Evolutionary conservation across 2,113 vertebrate species (phyloP).

Genomic region (Isichthys henryi): DNA sequence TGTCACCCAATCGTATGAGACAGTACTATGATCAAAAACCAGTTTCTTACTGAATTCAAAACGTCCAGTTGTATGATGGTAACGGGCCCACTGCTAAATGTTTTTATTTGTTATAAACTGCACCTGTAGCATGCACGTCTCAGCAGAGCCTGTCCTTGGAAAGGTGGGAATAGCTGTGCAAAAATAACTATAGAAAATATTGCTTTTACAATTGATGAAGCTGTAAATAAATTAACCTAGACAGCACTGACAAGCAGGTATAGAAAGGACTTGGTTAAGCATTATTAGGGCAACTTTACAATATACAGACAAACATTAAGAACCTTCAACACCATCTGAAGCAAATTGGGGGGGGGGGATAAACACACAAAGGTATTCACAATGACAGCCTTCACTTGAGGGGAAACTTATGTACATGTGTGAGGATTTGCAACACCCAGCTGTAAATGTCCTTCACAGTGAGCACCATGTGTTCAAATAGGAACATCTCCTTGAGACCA

Average conservation of each 20-base stretch:
- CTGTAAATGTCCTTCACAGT: conserved; percentile 21
- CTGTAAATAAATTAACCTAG: conserved; percentile 90
- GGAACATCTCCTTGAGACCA: conserved; percentile 40
- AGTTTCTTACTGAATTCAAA: not conserved
- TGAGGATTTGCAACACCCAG: conserved; percentile 54
- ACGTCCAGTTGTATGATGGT: conserved; percentile 48
- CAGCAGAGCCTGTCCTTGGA: conserved; percentile 39
- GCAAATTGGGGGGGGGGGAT: conserved; percentile 46
- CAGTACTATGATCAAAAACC: not conserved
- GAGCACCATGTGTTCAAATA: conserved; percentile 47
- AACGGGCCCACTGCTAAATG: conserved; percentile 41
- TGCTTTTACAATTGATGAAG: conserved; percentile 80
- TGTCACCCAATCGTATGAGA: not conserved
- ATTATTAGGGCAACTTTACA: conserved; percentile 58
- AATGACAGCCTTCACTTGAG: conserved; percentile 58
- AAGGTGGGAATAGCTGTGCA: conserved; percentile 74
- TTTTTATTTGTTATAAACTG: conserved; percentile 58
- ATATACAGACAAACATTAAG: conserved; percentile 19
- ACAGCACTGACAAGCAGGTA: conserved; percentile 67
- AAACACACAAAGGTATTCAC: conserved; percentile 49
- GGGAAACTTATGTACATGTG: conserved; percentile 52
- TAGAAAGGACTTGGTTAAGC: conserved; percentile 49
- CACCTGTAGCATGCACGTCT: conserved; percentile 57
- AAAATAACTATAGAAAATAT: conserved; percentile 92
- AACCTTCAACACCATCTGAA: conserved; percentile 55